Evolutionary conservation across 2,113 vertebrate genomes (phyloP).

Genomic region (Urocynchramus pylzowi): DNA sequence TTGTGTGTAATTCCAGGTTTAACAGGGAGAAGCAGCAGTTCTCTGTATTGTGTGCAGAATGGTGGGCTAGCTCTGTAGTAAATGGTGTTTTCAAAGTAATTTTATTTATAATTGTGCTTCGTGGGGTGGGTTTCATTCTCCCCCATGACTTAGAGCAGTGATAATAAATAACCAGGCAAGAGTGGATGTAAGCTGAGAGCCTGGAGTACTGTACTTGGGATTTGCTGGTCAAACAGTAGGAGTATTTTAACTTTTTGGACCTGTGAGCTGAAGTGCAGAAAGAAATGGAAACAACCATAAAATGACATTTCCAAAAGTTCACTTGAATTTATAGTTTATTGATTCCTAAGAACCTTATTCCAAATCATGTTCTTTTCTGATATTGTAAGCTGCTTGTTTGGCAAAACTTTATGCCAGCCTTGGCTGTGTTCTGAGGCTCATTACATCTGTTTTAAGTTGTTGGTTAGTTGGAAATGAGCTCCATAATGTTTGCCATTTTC

Average conservation of each 20-base stretch:
- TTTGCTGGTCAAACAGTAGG: conserved; percentile 19
- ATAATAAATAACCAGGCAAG: background rate
- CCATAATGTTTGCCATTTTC: conserved; percentile 38
- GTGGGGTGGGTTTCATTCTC: background rate
- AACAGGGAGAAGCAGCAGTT: background rate
- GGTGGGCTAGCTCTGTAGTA: background rate
- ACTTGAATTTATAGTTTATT: background rate
- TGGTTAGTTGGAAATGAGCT: conserved; percentile 42
- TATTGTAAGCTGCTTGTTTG: conserved; percentile 46
- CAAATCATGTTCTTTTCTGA: conserved; percentile 13
- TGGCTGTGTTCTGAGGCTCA: conserved; percentile 15
- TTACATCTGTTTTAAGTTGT: conserved; percentile 53
- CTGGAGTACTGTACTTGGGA: background rate
- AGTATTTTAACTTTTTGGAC: background rate
- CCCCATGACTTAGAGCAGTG: background rate
- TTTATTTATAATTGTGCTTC: background rate
- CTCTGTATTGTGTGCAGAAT: background rate
- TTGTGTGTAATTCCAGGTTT: background rate
- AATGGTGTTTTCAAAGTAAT: background rate
- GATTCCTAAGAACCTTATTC: conserved; percentile 20
- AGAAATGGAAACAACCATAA: conserved; percentile 17
- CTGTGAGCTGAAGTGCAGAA: conserved; percentile 20
- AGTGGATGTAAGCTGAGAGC: background rate
- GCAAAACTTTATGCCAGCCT: background rate
- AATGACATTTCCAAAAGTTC: background rate